phyloP scores from a whole-genome alignment of 2,888 invertebrate genomes.

The Euplexia lucipara region DNA sequence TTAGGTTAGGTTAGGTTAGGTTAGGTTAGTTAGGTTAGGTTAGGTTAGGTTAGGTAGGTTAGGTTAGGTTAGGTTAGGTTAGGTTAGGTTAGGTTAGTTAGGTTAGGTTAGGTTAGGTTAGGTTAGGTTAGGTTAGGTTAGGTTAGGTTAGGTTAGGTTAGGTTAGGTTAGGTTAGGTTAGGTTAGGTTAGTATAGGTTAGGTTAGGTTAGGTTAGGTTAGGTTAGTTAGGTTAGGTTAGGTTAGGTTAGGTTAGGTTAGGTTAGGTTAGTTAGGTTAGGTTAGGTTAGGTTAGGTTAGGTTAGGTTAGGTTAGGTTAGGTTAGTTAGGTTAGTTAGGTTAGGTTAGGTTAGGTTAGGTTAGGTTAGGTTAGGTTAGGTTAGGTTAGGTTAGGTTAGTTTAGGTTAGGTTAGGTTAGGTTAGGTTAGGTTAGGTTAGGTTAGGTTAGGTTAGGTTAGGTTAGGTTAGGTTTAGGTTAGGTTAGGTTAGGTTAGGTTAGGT shows the following conservation, averaged over 20 bases:
- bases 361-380: constrained; percentile 45
- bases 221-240: constrained; percentile 42
- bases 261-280: constrained; percentile 43
- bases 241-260: constrained; percentile 45
- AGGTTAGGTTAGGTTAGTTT: constrained; percentile 43
- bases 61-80: constrained; percentile 39
- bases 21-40: constrained; percentile 43
- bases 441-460: no score
- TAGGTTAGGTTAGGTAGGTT: constrained; percentile 39
- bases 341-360: constrained; percentile 39
- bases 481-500: no score
- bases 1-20: constrained; percentile 42
- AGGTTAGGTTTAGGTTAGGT: no score
- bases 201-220: constrained; percentile 40
- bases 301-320: no score
- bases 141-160: constrained; percentile 42
- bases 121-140: constrained; percentile 43
- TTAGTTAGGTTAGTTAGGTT: constrained; percentile 43
- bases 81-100: constrained; percentile 39
- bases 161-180: constrained; percentile 45
- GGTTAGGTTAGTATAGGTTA: constrained; percentile 40
- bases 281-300: constrained; percentile 44
- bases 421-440: constrained; percentile 35
- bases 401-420: constrained; percentile 38
- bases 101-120: constrained; percentile 45